Conservation (phyloP, 2,797 vertebrate species). For the Labeo calbasu region DNA sequence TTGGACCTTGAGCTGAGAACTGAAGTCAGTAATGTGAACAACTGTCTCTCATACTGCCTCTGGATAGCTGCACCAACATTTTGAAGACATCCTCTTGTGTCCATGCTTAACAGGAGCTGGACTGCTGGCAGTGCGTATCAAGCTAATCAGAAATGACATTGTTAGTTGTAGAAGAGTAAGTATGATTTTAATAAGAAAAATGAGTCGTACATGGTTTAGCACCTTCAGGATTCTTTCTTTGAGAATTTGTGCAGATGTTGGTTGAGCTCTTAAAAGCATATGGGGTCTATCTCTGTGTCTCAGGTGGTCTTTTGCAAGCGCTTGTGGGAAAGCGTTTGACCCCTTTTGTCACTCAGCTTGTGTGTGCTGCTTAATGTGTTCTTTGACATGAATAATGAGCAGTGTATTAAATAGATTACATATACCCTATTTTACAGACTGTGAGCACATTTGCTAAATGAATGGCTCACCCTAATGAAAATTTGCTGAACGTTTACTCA, state of each 20-base stretch:
- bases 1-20: slow-evolving; percentile 1
- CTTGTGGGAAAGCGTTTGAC: slow-evolving; percentile 58
- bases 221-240: background rate
- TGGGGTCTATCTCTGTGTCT: slow-evolving; percentile 60
- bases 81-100: background rate
- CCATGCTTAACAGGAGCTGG: background rate
- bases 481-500: background rate
- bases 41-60: background rate
- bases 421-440: background rate
- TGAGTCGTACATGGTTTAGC: background rate
- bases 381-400: slow-evolving; percentile 17
- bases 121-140: background rate
- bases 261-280: slow-evolving; percentile 56
- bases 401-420: slow-evolving; percentile 1
- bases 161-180: background rate
- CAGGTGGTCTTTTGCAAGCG: slow-evolving; percentile 63
- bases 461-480: background rate
- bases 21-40: background rate
- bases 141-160: background rate
- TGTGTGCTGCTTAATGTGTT: slow-evolving; percentile 38
- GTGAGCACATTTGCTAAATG: background rate
- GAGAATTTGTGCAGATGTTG: slow-evolving; percentile 29
- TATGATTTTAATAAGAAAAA: background rate
- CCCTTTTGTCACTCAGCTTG: slow-evolving; percentile 43
- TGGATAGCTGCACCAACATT: background rate